These are phyloP conservation scores for Fringilla coelebs DNA, from an alignment of 2,797 vertebrate species.

Conservation along the genomic window DNA sequence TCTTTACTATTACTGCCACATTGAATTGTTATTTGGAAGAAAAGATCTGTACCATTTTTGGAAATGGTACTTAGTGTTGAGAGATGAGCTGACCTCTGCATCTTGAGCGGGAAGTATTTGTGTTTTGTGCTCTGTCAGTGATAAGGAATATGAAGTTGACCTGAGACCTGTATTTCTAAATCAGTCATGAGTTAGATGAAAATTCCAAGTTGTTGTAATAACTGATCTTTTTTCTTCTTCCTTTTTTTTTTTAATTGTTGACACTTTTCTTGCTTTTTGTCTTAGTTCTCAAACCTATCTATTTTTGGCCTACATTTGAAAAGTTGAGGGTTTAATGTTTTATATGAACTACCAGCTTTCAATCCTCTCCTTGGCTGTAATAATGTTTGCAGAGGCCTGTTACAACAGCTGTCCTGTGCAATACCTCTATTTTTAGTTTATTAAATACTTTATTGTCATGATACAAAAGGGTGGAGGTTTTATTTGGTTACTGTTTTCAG, in stretches of 20 bases:
- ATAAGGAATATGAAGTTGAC: not conserved
- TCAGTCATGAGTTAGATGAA: not conserved
- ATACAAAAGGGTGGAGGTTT: not conserved
- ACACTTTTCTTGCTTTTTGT: not conserved
- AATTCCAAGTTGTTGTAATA: not conserved
- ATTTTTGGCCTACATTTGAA: not conserved
- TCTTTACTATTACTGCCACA: not conserved
- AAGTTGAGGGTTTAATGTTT: not conserved
- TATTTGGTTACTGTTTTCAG: not conserved
- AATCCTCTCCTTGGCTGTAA: not conserved
- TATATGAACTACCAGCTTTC: not conserved
- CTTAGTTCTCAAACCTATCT: not conserved
- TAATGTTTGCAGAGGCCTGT: not conserved
- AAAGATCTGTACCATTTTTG: not conserved
- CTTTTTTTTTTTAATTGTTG: not conserved
- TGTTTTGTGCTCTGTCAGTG: not conserved
- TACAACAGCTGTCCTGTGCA: not conserved
- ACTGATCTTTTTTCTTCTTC: not conserved
- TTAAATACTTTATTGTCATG: not conserved
- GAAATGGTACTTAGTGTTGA: not conserved
- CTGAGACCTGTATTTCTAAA: not conserved
- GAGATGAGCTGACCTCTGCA: not conserved
- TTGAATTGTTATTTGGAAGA: not conserved
- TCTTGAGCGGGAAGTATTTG: not conserved
- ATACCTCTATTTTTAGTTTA: not conserved